Conservation (phyloP, 2,888 invertebrate species). For the Sympetrum striolatum region DNA sequence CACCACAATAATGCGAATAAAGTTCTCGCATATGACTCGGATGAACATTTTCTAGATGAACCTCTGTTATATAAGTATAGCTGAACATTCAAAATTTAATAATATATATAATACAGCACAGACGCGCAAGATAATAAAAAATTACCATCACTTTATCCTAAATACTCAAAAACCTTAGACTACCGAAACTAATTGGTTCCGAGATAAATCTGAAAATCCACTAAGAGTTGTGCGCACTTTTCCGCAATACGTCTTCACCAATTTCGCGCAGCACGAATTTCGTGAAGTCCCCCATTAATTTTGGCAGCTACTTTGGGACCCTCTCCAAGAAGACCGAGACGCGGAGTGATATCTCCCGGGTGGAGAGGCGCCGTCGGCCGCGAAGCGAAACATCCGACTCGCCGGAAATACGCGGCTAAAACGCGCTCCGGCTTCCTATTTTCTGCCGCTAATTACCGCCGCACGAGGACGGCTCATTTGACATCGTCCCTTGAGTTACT, state of each 20-base stretch:
- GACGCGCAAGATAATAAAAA: too few species aligned
- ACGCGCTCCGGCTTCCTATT: background rate
- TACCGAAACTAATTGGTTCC: background rate
- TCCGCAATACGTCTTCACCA: background rate
- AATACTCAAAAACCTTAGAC: too few species aligned
- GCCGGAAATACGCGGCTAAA: background rate
- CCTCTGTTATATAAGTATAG: too few species aligned
- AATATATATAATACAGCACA: too few species aligned
- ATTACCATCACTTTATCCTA: too few species aligned
- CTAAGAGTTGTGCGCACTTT: background rate
- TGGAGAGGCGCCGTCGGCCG: slow-evolving; percentile 8
- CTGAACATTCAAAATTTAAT: too few species aligned
- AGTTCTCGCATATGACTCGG: too few species aligned
- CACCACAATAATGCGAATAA: too few species aligned
- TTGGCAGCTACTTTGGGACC: background rate
- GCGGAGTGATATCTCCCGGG: background rate
- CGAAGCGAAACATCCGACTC: background rate
- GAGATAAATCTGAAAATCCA: background rate
- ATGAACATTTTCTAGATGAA: too few species aligned
- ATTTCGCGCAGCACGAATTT: background rate
- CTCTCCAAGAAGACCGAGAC: slow-evolving; percentile 6
- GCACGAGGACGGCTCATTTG: background rate
- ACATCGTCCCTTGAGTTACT: background rate
- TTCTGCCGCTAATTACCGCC: slow-evolving; percentile 8
- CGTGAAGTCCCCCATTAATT: background rate